Evolutionary conservation across 2,797 vertebrate species (phyloP).

Genomic region (Melanitta fusca): DNA sequence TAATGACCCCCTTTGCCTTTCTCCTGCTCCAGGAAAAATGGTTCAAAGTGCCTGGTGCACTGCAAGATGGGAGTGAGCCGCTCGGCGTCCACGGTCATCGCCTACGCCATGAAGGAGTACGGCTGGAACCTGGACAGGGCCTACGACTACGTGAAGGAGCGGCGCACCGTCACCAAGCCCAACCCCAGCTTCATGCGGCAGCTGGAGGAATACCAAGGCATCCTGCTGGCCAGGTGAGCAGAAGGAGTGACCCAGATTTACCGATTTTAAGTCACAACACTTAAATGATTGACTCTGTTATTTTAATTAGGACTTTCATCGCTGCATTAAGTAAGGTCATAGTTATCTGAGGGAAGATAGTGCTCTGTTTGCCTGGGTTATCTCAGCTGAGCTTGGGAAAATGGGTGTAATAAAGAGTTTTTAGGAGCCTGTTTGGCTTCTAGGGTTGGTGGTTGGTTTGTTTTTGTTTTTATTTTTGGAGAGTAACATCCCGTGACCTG

Average conservation of each 20-base stretch:
- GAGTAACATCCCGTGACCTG: slow-evolving; percentile 58
- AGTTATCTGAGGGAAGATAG: neutral
- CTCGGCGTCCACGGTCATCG: slow-evolving; percentile 96
- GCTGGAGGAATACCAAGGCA: slow-evolving; percentile 98
- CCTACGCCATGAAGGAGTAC: slow-evolving; percentile 98
- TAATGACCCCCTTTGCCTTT: neutral
- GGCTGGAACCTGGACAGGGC: slow-evolving; percentile 96
- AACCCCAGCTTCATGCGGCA: slow-evolving; percentile 98
- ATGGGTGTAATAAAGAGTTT: neutral
- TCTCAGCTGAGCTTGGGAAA: neutral
- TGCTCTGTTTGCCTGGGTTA: neutral
- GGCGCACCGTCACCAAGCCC: slow-evolving; percentile 92
- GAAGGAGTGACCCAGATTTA: neutral
- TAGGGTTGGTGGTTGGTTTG: neutral
- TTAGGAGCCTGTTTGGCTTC: slow-evolving; percentile 44
- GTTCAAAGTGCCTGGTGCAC: slow-evolving; percentile 96
- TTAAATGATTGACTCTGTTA: rapidly evolving
- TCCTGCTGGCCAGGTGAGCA: slow-evolving; percentile 92
- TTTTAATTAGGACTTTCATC: neutral
- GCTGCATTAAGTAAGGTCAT: rapidly evolving
- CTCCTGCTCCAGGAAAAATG: slow-evolving; percentile 85
- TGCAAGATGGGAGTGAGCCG: slow-evolving; percentile 99
- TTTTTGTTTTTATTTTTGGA: neutral
- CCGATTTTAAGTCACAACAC: rapidly evolving
- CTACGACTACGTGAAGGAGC: slow-evolving; percentile 94